phyloP scores from a whole-genome alignment of 1,140 invertebrate genomes.

The Hetaerina americana region DNA sequence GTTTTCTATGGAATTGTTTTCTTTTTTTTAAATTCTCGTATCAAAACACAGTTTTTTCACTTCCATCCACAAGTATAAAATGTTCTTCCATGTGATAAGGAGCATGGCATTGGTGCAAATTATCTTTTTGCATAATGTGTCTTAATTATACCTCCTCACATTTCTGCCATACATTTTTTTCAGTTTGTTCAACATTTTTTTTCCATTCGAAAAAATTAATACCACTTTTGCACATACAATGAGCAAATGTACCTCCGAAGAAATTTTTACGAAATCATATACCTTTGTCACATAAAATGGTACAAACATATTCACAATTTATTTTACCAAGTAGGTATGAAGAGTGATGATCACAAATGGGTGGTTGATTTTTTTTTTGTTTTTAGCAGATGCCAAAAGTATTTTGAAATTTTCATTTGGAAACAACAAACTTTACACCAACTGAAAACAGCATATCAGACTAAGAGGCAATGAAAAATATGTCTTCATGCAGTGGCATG shows the following conservation, averaged over 20 bases:
- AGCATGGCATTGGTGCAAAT: neutral
- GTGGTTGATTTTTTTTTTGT: neutral
- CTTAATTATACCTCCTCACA: neutral
- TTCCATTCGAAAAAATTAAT: neutral
- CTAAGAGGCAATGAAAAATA: neutral
- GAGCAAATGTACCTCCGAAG: neutral
- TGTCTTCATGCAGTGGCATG: neutral
- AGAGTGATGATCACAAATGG: neutral
- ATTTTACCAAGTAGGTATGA: neutral
- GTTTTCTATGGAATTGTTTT: neutral
- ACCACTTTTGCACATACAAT: neutral
- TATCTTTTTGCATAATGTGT: neutral
- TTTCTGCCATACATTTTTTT: neutral
- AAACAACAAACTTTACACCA: neutral
- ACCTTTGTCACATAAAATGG: neutral
- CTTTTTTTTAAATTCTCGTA: conserved; percentile 1
- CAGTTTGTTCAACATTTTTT: neutral
- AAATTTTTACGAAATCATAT: neutral
- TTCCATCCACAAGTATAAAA: neutral
- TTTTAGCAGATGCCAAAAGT: neutral
- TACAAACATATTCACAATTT: neutral
- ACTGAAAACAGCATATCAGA: neutral
- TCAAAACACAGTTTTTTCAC: neutral
- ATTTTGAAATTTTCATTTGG: neutral
- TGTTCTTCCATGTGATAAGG: neutral